phyloP scores from a whole-genome alignment of 2,113 vertebrate genomes.

The Talpa occidentalis region DNA sequence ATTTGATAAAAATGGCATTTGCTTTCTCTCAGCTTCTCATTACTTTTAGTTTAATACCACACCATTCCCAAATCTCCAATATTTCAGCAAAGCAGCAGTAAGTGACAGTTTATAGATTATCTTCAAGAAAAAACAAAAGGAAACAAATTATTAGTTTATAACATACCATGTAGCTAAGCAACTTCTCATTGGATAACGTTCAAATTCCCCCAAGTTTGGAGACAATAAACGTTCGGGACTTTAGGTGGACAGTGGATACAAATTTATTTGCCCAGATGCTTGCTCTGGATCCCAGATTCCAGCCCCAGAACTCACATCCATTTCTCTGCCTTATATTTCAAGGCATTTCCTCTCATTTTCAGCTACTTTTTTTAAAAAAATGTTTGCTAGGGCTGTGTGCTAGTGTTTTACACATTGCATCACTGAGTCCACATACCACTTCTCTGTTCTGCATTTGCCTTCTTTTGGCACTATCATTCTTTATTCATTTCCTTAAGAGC shows the following conservation, averaged over 20 bases:
- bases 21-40: slow-evolving; percentile 50
- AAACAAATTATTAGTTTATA: not conserved
- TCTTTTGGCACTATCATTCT: not conserved
- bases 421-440: not conserved
- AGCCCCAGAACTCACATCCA: not conserved
- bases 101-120: slow-evolving; percentile 16
- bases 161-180: not conserved
- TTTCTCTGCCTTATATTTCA: not conserved
- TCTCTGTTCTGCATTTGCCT: not conserved
- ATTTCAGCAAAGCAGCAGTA: slow-evolving; percentile 2
- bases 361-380: not conserved
- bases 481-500: not conserved
- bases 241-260: not conserved
- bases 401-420: not conserved
- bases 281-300: not conserved
- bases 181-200: not conserved
- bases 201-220: not conserved
- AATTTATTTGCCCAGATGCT: not conserved
- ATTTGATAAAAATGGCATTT: slow-evolving; percentile 51
- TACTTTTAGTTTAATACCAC: slow-evolving; percentile 48
- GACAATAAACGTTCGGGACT: not conserved
- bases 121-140: slow-evolving; percentile 56
- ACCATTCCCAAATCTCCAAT: slow-evolving; percentile 4
- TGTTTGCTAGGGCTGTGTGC: not conserved
- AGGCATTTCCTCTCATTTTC: not conserved